phyloP scores from a whole-genome alignment of 2,888 invertebrate species.

The Eristalis arbustorum region DNA sequence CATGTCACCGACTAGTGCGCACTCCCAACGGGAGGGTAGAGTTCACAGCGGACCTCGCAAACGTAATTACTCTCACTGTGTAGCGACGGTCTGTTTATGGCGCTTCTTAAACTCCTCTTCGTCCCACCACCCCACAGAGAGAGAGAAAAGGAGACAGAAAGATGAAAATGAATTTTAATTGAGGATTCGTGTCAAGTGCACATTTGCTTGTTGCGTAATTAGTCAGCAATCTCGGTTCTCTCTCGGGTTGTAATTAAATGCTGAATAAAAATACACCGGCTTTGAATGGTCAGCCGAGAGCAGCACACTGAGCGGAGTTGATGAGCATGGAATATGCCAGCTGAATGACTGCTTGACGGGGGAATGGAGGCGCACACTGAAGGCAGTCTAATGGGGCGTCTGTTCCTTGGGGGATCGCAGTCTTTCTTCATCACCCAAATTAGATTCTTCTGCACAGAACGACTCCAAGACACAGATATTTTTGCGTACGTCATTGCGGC shows the following conservation, averaged over 20 bases:
- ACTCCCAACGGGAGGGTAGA: background rate
- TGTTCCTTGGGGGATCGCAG: no score
- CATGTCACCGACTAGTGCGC: background rate
- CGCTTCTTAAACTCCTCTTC: background rate
- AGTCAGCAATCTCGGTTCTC: background rate
- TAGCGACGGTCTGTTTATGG: background rate
- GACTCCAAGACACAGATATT: no score
- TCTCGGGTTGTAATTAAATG: background rate
- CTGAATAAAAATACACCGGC: background rate
- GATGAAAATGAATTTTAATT: conserved; percentile 22
- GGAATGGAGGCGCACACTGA: background rate
- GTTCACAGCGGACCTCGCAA: background rate
- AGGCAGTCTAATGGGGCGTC: no score
- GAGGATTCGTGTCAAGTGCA: conserved; percentile 44
- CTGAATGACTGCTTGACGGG: background rate
- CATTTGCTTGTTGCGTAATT: conserved; percentile 28
- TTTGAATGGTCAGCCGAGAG: background rate
- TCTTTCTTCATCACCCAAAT: no score
- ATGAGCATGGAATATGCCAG: background rate
- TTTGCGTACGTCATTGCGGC: no score
- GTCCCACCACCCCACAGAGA: background rate
- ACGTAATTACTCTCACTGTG: background rate
- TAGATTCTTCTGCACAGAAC: no score
- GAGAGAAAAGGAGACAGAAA: background rate
- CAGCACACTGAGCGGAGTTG: background rate